phyloP scores from a whole-genome alignment of 1,140 invertebrate genomes.

The Stegodyphus dumicola region DNA sequence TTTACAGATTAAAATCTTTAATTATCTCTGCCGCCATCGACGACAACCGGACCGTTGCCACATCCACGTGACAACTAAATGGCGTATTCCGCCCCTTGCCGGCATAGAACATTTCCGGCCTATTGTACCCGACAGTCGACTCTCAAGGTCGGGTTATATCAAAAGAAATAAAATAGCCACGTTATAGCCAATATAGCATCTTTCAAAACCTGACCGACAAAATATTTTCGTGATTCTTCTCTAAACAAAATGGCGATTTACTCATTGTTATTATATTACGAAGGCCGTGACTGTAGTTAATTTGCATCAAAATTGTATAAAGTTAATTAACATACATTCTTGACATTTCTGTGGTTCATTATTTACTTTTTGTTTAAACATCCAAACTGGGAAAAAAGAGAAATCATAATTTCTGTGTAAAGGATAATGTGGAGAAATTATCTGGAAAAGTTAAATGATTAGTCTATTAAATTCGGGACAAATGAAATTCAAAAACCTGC shows the following conservation, averaged over 20 bases:
- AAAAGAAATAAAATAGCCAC: slow-evolving; percentile 35
- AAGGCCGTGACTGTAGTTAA: no score
- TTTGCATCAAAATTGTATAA: no score
- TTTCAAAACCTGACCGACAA: background rate
- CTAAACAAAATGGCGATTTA: slow-evolving; percentile 25
- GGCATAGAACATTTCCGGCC: slow-evolving; percentile 41
- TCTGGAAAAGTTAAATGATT: no score
- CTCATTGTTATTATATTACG: no score
- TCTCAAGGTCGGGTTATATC: slow-evolving; percentile 29
- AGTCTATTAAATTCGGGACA: no score
- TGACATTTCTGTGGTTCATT: no score
- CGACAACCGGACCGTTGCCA: slow-evolving; percentile 39
- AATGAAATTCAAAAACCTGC: no score
- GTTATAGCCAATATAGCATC: background rate
- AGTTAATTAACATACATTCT: no score
- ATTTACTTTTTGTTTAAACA: no score
- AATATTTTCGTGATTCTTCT: slow-evolving; percentile 14
- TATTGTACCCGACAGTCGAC: slow-evolving; percentile 20
- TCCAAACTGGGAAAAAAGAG: no score
- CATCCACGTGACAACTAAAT: slow-evolving; percentile 24
- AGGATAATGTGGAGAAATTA: no score
- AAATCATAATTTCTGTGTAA: no score
- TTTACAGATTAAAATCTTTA: slow-evolving; percentile 38
- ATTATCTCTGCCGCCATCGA: slow-evolving; percentile 12
- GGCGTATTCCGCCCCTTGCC: background rate